A percentile compares a stretch with the other conserved stretches of the same genome.
These are phyloP conservation scores for Oligia fasciuncula DNA, from an alignment of 2,888 invertebrate genomes.

Conservation along the genomic window DNA sequence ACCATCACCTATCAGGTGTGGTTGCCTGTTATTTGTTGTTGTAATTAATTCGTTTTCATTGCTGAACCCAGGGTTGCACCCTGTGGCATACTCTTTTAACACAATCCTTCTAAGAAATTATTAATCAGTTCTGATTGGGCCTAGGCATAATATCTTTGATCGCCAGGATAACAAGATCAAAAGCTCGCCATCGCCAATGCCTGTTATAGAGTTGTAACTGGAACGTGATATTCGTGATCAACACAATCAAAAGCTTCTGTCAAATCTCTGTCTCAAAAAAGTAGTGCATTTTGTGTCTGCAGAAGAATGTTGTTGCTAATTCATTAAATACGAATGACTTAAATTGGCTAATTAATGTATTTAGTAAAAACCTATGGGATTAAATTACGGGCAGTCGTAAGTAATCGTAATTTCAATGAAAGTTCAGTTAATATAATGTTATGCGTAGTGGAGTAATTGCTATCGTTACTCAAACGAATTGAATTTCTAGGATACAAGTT, in stretches of 20 bases:
- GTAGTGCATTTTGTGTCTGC: not conserved
- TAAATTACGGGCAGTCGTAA: not conserved
- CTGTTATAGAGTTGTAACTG: not conserved
- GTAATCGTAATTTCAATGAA: constrained; percentile 18
- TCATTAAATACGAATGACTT: not conserved
- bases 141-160: not conserved
- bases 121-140: not conserved
- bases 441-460: constrained; percentile 14
- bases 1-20: constrained; percentile 14
- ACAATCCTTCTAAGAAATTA: not conserved
- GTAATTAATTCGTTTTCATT: not conserved
- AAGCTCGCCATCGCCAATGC: not conserved
- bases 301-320: not conserved
- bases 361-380: not conserved
- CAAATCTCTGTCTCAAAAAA: not conserved
- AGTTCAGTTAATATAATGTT: constrained; percentile 11
- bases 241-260: constrained; percentile 22
- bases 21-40: not conserved
- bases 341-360: not conserved
- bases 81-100: not conserved
- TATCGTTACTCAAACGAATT: constrained; percentile 21
- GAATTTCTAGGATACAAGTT: constrained; percentile 17
- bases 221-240: constrained; percentile 2
- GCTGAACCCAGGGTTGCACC: not conserved
- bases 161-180: not conserved